Percentiles rank a stretch among this genome's conserved stretches.
Conservation (phyloP, 2,113 vertebrate species). For the Maccullochella peelii region DNA sequence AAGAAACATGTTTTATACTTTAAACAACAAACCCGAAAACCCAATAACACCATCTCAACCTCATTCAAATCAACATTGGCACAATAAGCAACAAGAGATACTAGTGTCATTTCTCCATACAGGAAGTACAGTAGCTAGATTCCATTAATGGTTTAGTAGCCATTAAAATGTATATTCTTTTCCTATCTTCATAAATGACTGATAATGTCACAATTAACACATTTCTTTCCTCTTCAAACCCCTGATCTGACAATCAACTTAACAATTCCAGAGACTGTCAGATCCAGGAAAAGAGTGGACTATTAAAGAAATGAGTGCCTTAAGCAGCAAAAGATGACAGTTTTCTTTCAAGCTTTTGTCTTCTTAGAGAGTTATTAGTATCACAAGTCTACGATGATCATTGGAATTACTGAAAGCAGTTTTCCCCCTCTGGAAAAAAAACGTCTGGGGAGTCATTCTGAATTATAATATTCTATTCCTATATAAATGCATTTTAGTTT, state of each 20-base stretch:
- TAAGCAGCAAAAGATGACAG: constrained; percentile 25
- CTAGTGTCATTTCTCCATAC: neutral
- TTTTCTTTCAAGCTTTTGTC: constrained; percentile 34
- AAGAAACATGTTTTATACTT: neutral
- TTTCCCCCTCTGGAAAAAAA: neutral
- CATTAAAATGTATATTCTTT: neutral
- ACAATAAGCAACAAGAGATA: neutral
- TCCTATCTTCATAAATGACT: neutral
- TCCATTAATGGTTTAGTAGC: neutral
- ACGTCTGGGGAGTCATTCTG: neutral
- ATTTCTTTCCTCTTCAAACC: neutral
- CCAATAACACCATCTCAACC: no score
- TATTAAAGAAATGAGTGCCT: constrained; percentile 38
- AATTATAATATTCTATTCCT: neutral
- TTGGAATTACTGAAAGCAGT: neutral
- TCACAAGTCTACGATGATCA: constrained; percentile 6
- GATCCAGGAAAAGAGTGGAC: neutral
- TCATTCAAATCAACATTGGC: neutral
- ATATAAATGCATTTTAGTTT: neutral
- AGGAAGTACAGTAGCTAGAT: neutral
- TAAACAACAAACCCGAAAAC: no score
- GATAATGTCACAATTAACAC: neutral
- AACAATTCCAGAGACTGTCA: neutral
- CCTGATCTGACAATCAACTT: neutral
- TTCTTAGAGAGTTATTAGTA: constrained; percentile 14